Evolutionary conservation across 2,888 invertebrate species (phyloP), one percentile per base, ranked within the genome.

Genomic region (Cryptocheilus praepositus): DNA sequence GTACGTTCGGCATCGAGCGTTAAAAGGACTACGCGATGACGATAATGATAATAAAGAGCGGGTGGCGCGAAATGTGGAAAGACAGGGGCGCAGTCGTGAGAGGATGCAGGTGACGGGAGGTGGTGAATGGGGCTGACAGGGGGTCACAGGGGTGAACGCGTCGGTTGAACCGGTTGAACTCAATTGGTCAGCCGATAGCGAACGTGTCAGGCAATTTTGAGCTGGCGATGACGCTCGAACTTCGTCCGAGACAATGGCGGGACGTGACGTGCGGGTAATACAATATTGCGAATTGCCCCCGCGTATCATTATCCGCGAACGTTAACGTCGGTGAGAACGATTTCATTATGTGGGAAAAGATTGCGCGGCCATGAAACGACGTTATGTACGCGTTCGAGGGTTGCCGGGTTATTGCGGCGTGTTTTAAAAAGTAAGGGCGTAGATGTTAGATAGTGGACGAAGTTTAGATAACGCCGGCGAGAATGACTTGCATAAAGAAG

Each of bases 221-320:
- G 18, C 11, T 4, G 13, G 15, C 43, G 61, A 66, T 49, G 54
- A 44, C 61, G 55, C 61, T 66, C 44, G 55, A 62, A 66, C 55
- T 69, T 67, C 75, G 74, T 44, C 58, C 54, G 61, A 76, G 81
- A 83, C 81, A 82, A 83, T 82, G 77, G 74, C 72, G 65, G 74
- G 74, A 78, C 74, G 73, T 74, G 80, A 74, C 74, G 74, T 73
- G 64, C 61, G 70, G 64, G 71, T 75, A 71, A 71, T 73, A 74
- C 71, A 73, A 78, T 79, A 79, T 79, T 66, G 78, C 74, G 75
- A 79, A 81, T 77, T 73, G 79, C 76, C 76, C 77, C 36, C 71
- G 74, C 71, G 77, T 75, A 77, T 81, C 79, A 81, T 83, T 83
- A 83, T 78, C 70, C 71, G 44, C 61, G 16, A 43, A 64, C 65